Evolutionary conservation across 2,888 invertebrate species (phyloP), one percentile per base, ranked within the genome.

Genomic region (Gonocerus acuteangulatus): DNA sequence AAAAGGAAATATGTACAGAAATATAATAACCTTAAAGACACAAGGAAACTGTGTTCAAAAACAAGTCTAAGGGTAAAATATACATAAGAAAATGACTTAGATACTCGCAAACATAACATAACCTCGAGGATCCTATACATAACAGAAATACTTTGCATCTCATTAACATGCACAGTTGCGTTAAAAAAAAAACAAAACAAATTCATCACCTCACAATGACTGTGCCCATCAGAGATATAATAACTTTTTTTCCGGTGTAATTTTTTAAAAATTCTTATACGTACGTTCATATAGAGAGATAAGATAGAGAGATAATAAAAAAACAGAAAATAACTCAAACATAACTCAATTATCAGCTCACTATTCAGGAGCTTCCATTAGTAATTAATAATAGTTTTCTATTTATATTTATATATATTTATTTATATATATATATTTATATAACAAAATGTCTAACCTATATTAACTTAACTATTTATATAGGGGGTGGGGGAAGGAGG

Each of bases 401-500:
- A 56, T 47, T 39, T 58, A 45, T 48, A 58, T 47, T 22, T 39
- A 52, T 47, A 58, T 47, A 57, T 57, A 51, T 27, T 13, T 51
- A 51, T 51, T 19, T 45, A 21, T 48, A 48, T 57, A 57, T 57
- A 47, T 45, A 47, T 57, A 48, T 34, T 58, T 58, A 48, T 47
- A 47, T 47, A 58, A 58, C 45, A 45, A 58, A 58, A 58, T 45
- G 32, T 58, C 58, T 58, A 58, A 47, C 58, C 58, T 58, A 58
- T 45, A 58, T 58, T 58, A 58, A 58, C 58, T 47, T 58, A 58
- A 58, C 58, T 58, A 58, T 58, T 32, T 58, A 32, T 57, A 47
- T 47, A 34, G n/a, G 22, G 44, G 44, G 44, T 42, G 44, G 18
- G 44, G 44, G 47, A 57, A 45, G 57, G 57, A 47, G 44, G 44